Evolutionary conservation across 1,140 invertebrate genomes (phyloP).

Genomic region (Nasonia vitripennis): DNA sequence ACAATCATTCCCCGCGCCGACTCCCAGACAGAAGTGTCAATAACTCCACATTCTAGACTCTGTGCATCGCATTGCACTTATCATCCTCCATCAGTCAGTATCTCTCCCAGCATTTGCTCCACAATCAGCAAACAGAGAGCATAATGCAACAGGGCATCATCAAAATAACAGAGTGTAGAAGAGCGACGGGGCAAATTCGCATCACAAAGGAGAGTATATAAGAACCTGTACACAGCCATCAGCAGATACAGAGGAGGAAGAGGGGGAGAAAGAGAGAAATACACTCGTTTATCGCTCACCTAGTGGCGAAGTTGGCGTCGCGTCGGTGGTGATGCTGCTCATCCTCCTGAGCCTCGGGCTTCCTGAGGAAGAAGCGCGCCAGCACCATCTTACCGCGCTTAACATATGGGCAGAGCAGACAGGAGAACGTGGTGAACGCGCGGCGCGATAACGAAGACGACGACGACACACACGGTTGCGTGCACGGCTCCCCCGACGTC

Average conservation of each 20-base stretch:
- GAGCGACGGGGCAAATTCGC: neutral
- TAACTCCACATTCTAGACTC: neutral
- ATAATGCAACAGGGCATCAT: neutral
- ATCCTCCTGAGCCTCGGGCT: conserved; percentile 27
- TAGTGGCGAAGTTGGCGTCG: conserved; percentile 51
- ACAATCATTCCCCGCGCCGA: neutral
- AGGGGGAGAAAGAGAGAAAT: neutral
- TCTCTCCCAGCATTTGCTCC: neutral
- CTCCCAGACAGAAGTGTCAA: neutral
- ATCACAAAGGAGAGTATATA: neutral
- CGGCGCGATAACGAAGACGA: conserved; percentile 40
- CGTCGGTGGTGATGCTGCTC: conserved; percentile 17
- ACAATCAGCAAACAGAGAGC: neutral
- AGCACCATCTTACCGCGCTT: conserved; percentile 60
- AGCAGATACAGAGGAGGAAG: neutral
- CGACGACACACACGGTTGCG: conserved; percentile 12
- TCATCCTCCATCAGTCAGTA: neutral
- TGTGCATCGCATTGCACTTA: neutral
- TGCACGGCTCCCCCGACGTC: neutral
- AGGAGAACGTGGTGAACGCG: conserved; percentile 41
- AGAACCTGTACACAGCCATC: too few relatives aligned
- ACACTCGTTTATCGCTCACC: conserved; percentile 45
- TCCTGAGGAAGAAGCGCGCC: conserved; percentile 59
- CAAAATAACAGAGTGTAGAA: neutral
- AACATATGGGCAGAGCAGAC: conserved; percentile 56